These are phyloP conservation scores for Papilio xuthus DNA, from an alignment of 1,140 invertebrate species.

Conservation along the genomic window DNA sequence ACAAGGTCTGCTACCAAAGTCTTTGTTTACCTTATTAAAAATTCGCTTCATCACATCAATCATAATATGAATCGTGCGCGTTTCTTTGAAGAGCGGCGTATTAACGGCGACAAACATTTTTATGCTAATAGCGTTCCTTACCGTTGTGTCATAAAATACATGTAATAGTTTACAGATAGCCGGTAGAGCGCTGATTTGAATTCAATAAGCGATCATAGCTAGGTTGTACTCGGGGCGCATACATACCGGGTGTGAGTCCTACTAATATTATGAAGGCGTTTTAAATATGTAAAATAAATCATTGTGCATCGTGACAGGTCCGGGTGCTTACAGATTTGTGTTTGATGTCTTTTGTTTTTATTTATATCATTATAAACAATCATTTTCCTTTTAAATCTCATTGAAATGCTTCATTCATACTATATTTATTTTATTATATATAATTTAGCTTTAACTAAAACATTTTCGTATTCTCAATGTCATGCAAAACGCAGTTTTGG, in stretches of 20 bases:
- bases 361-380: conserved; percentile 6
- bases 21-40: conserved; percentile 65
- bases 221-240: conserved; percentile 57
- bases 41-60: conserved; percentile 58
- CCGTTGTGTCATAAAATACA: conserved; percentile 51
- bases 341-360: conserved; percentile 15
- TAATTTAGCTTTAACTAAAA: too few species aligned
- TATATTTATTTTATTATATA: not conserved
- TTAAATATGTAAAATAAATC: conserved; percentile 24
- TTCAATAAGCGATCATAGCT: conserved; percentile 60
- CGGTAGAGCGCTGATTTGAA: conserved; percentile 56
- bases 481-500: too few species aligned
- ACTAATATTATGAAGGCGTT: conserved; percentile 6
- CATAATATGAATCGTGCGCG: not conserved
- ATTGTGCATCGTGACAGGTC: conserved; percentile 20
- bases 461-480: too few species aligned
- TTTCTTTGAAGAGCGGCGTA: conserved; percentile 25
- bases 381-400: conserved; percentile 17
- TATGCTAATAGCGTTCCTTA: conserved; percentile 56
- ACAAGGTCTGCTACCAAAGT: not conserved
- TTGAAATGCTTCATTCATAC: not conserved
- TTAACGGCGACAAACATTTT: conserved; percentile 44
- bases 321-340: conserved; percentile 15
- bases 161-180: conserved; percentile 55
- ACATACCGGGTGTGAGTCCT: conserved; percentile 49